Percentiles rank a stretch among this genome's conserved stretches.
Conservation (phyloP, 2,797 vertebrate species). For the Argya squamiceps region DNA sequence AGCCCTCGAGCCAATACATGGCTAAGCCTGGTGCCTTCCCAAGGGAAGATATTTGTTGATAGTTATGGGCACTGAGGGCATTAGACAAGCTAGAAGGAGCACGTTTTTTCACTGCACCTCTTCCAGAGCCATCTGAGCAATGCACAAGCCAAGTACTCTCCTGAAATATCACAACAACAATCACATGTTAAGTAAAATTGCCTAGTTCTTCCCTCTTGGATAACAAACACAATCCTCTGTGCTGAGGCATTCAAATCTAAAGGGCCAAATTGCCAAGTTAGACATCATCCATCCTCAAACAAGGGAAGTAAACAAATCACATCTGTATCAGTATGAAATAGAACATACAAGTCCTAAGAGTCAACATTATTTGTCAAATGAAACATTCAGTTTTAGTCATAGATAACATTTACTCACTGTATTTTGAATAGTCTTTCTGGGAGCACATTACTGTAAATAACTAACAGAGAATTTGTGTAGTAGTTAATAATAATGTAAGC, state of each 20-base stretch:
- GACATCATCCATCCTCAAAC: neutral
- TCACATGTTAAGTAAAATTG: neutral
- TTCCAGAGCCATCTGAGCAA: neutral
- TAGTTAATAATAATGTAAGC: neutral
- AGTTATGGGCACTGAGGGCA: neutral
- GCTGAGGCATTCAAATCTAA: neutral
- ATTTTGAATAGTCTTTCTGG: neutral
- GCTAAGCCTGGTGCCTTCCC: neutral
- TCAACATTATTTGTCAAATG: neutral
- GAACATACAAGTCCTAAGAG: neutral
- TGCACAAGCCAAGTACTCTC: neutral
- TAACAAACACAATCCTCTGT: neutral
- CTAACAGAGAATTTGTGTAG: neutral
- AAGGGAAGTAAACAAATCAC: neutral
- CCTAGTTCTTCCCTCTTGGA: slow-evolving; percentile 17
- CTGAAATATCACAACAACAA: neutral
- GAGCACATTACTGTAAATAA: neutral
- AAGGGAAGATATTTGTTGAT: neutral
- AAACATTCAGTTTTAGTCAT: neutral
- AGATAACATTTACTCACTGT: neutral
- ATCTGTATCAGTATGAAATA: neutral
- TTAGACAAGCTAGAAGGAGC: neutral
- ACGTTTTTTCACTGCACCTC: neutral
- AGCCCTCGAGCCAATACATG: neutral
- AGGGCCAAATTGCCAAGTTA: neutral